Conservation (phyloP, 2,888 invertebrate genomes). For the Beris morrisii region DNA sequence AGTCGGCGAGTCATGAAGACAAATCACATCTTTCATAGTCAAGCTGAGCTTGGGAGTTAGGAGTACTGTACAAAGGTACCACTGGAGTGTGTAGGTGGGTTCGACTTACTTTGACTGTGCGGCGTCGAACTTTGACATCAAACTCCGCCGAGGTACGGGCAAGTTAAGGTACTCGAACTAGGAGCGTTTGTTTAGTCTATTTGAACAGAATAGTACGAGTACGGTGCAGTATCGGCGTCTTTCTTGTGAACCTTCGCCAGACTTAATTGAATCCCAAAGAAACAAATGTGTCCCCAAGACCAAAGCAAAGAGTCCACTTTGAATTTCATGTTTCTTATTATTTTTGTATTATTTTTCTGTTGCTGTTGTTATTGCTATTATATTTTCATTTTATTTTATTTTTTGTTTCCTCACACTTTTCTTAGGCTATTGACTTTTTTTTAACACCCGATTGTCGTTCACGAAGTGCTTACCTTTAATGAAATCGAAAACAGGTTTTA, state of each 20-base stretch:
- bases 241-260: background rate
- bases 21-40: background rate
- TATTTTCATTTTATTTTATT: too few species aligned
- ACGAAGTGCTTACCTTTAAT: background rate
- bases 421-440: background rate
- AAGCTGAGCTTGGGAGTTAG: background rate
- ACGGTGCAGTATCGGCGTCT: background rate
- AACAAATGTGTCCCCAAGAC: conserved; percentile 4
- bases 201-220: conserved; percentile 3
- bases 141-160: conserved; percentile 5
- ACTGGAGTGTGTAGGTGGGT: too few species aligned
- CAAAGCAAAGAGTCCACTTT: background rate
- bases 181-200: conserved; percentile 5
- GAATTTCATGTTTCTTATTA: too few species aligned
- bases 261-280: conserved; percentile 4
- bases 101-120: background rate
- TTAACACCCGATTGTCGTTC: conserved; percentile 18
- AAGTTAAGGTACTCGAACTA: background rate
- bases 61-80: background rate
- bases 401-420: background rate
- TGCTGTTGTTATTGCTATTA: too few species aligned
- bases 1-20: background rate
- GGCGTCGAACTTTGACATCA: conserved; percentile 29
- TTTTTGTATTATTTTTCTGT: background rate
- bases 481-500: conserved; percentile 26